phyloP scores from a whole-genome alignment of 2,888 invertebrate species.

The Tetranychus truncatus region DNA sequence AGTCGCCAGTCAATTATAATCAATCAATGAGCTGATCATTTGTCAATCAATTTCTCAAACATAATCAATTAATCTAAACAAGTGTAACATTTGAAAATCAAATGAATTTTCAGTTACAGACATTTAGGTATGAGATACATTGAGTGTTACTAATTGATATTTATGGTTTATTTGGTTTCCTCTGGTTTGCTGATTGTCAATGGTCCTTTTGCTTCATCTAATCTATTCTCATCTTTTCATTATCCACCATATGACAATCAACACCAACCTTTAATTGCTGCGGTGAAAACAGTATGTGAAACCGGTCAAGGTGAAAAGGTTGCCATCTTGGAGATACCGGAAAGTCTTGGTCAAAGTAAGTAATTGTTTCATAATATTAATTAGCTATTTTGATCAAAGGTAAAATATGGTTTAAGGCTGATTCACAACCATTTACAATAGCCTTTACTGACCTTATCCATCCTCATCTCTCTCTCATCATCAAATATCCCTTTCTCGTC shows the following conservation, averaged over 20 bases:
- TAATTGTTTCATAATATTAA: constrained; percentile 29
- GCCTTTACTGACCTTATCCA: background rate
- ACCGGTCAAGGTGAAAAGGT: constrained; percentile 70
- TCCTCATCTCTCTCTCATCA: background rate
- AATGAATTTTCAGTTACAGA: no score
- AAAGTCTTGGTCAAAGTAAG: constrained; percentile 68
- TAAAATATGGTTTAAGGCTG: background rate
- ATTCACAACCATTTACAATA: no score
- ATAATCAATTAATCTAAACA: no score
- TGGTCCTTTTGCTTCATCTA: background rate
- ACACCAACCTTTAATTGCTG: background rate
- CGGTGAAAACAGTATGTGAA: constrained; percentile 46
- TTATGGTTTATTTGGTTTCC: no score
- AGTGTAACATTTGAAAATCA: no score
- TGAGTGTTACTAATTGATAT: no score
- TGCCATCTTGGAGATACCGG: constrained; percentile 73
- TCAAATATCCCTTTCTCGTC: background rate
- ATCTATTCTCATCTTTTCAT: background rate
- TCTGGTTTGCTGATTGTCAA: no score
- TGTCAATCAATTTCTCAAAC: no score
- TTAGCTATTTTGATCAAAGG: background rate
- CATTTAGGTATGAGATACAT: no score
- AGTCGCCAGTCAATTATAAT: no score
- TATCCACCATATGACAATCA: background rate
- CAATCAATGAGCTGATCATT: no score